phyloP scores from a whole-genome alignment of 2,797 vertebrate genomes.

The Pseudochirops corinnae region DNA sequence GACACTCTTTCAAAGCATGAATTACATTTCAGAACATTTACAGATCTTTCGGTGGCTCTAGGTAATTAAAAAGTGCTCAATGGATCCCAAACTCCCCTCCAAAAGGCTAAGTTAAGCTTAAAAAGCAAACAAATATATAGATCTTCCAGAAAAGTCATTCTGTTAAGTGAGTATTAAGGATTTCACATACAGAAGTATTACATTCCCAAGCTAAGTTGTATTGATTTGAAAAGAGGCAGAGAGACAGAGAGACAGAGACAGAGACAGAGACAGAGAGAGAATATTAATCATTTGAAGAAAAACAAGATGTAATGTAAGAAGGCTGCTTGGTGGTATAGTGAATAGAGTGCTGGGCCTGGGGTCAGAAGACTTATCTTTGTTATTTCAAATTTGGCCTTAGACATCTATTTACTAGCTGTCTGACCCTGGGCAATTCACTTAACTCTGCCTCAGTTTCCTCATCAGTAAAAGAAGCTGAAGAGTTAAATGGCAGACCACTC shows the following conservation, averaged over 20 bases:
- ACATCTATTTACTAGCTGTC: no score
- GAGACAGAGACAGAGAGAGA: not conserved
- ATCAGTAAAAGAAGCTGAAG: no score
- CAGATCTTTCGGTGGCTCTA: not conserved
- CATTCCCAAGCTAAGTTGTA: not conserved
- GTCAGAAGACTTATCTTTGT: no score
- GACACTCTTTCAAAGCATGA: conserved; percentile 39
- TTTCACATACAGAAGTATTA: not conserved
- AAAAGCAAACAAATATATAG: not conserved
- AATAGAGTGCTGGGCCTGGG: no score
- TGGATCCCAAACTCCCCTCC: not conserved
- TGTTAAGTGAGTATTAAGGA: not conserved
- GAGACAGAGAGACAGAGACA: not conserved
- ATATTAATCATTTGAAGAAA: not conserved
- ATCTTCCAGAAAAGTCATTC: not conserved
- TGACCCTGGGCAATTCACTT: no score
- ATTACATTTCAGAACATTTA: conserved; percentile 27
- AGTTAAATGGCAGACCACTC: no score
- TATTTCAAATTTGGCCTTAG: no score
- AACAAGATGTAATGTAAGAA: no score
- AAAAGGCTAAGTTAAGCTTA: not conserved
- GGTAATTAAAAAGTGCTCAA: not conserved
- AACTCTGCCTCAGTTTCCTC: no score
- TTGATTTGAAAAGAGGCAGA: not conserved
- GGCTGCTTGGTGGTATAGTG: no score